Base-by-base conservation (phyloP, 1,140 invertebrate genomes). In the Penaeus vannamei region DNA sequence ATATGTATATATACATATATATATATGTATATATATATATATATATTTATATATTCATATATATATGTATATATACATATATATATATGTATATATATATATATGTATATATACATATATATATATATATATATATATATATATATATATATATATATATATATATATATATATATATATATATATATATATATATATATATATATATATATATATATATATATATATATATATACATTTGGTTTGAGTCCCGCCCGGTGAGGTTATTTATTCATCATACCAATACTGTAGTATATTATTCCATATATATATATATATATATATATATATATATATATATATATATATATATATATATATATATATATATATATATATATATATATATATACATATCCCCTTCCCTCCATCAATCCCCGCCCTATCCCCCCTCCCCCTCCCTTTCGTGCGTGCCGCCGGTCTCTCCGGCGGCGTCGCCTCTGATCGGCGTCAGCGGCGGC, bases 11-110 rank as follows among this genome's bases (percentile, higher is more conserved):
- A 22, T 69, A 46, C 23, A 46, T 81, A n/a, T 76, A n/a, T 76
- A n/a, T 76, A n/a, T 76, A n/a, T 76, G 20, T 76, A 76, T 76
- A n/a, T 76, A n/a, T 76, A n/a, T 76, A n/a, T 76, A n/a, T 76
- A n/a, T 76, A n/a, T 76, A n/a, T 76, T 4, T 76, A n/a, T 76
- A n/a, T 76, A n/a, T 76, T 4, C n/a, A n/a, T 76, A n/a, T 76
- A n/a, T 76, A n/a, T 76, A 76, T 76, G 20, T 85, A 62, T 53
- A 17, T 62, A 5, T 36, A 14, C 0, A 17, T 72, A 22, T 23
- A 2, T 72, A 22, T 72, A 2, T 72, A 22, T 72, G 19, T 72
- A 22, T 72, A 72, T 23, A 22, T 72, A 72, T 72, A 22, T n/a
- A 72, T 72, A 72, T 72, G 23, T 23, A 32, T 23, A 72, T 19